Evolutionary conservation across 2,888 invertebrate species (phyloP), one percentile per base, ranked within the genome.

Genomic region (Agrotis puta): DNA sequence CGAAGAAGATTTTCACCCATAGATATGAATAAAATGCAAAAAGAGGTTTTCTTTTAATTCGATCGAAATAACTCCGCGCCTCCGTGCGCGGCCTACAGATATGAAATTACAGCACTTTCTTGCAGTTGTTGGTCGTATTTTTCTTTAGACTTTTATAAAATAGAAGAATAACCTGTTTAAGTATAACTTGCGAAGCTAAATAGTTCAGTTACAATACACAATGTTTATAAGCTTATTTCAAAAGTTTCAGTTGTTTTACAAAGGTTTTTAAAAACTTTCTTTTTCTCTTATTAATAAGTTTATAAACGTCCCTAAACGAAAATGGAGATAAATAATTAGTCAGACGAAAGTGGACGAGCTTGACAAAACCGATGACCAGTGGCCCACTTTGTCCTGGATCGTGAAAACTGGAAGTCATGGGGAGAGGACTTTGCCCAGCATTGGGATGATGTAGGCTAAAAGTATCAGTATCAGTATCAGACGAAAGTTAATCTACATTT

Each of bases 41-140:
- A n/a, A n/a, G n/a, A n/a, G n/a, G n/a, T n/a, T n/a, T n/a, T n/a
- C n/a, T n/a, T n/a, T n/a, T n/a, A n/a, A n/a, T n/a, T n/a, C n/a
- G n/a, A n/a, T n/a, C n/a, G n/a, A n/a, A n/a, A n/a, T n/a, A n/a
- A n/a, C 0, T 18, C 27, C 13, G 54, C 13, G 5, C 4, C 0
- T n/a, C n/a, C 0, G 27, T 27, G 54, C 0, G 2, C 13, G 54
- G 27, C 54, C 27, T 4, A 48, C n/a, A 45, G 53, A 57, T 69
- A 69, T 54, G 16, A 69, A 77, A 81, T 47, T 68, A 76, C 48
- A 53, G 18, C 48, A 22, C 62, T 68, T 64, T 50, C 56, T 57
- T 61, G 64, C 33, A 24, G 39, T 58, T 39, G 39, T 6, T 27
- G 27, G 27, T n/a, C 22, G 13, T 24, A 22, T 39, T 65, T 33